Base-by-base conservation (phyloP, 2,113 vertebrate genomes). In the Siniperca knerii region DNA sequence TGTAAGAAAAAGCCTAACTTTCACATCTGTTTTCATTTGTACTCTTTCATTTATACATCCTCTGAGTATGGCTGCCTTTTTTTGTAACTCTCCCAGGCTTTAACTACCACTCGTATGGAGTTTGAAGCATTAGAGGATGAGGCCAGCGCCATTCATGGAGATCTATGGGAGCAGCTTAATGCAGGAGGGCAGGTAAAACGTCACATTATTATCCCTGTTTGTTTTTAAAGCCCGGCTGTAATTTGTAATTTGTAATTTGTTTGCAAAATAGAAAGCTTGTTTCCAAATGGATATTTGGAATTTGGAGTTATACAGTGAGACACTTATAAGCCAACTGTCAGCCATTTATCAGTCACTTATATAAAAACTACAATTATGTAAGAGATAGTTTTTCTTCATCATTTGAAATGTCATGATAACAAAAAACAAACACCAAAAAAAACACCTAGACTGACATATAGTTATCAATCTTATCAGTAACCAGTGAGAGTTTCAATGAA, bases 111-210 rank as follows among this genome's bases (percentile, higher is more conserved):
- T 90, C 96, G 95, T 0, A 81, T 97, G 13, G 97, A 98, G 94
- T 99, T 98, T 6, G 98, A 99, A 81, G 96, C 92, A 83, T 92
- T 99, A 23, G 98, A 99, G 87, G 97, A 97, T 0, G 97, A 99
- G 62, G 97, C 98, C 76, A 97, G 97, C 0, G 94, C 97, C 75
- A 96, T 99, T 82, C 98, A 99, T 0, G 97, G 98, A 1, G 97
- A 98, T 85, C 95, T 99, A 15, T 99, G 98, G 98, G 98, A 99
- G 82, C 98, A 99, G 89, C 97, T 99, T 54, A 97, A 98, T 84
- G 89, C 97, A 92, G 98, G 97, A 83, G 95, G 95, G 50, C 98
- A 98, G 97, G 98, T 98, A 94, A 93, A 76, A 33, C 4, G 0
- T 58, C 25, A 29, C 20, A 16, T 48, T 60, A 15, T 37, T 5